A percentile compares a stretch with the other conserved stretches of the same genome.
These are phyloP conservation scores for Poecile atricapillus DNA, from an alignment of 2,113 vertebrate genomes.

Conservation along the genomic window DNA sequence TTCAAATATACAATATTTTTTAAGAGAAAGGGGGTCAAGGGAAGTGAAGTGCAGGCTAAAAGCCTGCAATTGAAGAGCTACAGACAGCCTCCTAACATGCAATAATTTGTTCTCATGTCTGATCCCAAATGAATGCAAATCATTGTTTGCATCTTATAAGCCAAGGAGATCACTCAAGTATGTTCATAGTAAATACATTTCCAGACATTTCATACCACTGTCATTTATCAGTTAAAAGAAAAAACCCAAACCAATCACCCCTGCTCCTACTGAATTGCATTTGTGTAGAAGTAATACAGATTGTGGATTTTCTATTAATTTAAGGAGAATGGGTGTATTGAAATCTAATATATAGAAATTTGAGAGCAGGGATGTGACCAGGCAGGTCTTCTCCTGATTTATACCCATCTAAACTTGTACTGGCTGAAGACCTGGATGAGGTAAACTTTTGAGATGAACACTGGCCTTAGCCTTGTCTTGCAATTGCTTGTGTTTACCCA, in stretches of 20 bases:
- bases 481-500: background rate
- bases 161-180: background rate
- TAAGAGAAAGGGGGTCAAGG: background rate
- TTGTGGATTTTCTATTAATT: background rate
- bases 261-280: background rate
- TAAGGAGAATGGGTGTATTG: background rate
- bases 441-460: background rate
- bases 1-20: background rate
- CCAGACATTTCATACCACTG: background rate
- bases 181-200: background rate
- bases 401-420: background rate
- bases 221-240: background rate
- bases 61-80: rapidly evolving
- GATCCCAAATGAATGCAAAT: background rate
- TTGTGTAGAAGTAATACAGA: background rate
- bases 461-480: background rate
- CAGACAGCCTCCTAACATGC: background rate
- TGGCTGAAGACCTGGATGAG: background rate
- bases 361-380: background rate
- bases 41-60: background rate
- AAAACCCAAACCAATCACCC: background rate
- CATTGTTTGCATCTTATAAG: background rate
- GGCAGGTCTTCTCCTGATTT: background rate
- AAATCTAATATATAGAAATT: background rate
- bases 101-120: background rate